Percentiles rank a stretch among this genome's conserved stretches.
phyloP scores from a whole-genome alignment of 2,888 invertebrate species.

The Rhingia rostrata region DNA sequence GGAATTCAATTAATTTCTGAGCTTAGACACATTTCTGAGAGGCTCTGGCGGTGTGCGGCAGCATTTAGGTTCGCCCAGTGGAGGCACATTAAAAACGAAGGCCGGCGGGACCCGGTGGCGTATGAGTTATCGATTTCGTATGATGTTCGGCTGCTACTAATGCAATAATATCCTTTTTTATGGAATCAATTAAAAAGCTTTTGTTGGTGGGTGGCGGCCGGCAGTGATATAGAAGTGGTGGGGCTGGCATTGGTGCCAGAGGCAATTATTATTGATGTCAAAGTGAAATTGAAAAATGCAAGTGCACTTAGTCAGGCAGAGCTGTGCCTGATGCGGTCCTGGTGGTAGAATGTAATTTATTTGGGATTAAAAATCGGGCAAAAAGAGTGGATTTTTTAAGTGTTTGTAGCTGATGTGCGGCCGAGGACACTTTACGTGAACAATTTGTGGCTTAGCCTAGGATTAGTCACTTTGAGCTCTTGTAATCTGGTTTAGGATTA shows the following conservation, averaged over 20 bases:
- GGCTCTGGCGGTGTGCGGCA: not conserved
- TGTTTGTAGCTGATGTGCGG: not conserved
- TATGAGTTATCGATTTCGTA: conserved; percentile 61
- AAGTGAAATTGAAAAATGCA: conserved; percentile 61
- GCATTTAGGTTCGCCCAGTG: not conserved
- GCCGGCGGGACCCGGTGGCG: conserved; percentile 22
- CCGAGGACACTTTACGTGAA: conserved; percentile 16
- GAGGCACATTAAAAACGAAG: conserved; percentile 47
- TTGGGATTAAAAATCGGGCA: conserved; percentile 58
- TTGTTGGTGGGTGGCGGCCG: conserved; percentile 13
- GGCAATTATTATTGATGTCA: conserved; percentile 61
- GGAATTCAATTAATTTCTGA: conserved; percentile 72
- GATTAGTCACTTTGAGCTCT: conserved; percentile 34
- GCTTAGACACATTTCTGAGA: conserved; percentile 53
- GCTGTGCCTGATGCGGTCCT: not conserved
- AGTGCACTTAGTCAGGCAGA: conserved; percentile 6
- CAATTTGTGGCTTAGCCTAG: conserved; percentile 33
- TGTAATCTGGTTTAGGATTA: conserved; percentile 16
- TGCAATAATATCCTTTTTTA: conserved; percentile 63
- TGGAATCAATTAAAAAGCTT: conserved; percentile 68
- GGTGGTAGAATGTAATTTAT: conserved; percentile 57
- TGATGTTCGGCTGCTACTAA: conserved; percentile 53
- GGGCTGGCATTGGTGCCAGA: not conserved
- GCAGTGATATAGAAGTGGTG: not conserved
- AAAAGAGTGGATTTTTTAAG: conserved; percentile 13